Conservation (phyloP, 2,113 vertebrate species). For the Glaucomys volans region DNA sequence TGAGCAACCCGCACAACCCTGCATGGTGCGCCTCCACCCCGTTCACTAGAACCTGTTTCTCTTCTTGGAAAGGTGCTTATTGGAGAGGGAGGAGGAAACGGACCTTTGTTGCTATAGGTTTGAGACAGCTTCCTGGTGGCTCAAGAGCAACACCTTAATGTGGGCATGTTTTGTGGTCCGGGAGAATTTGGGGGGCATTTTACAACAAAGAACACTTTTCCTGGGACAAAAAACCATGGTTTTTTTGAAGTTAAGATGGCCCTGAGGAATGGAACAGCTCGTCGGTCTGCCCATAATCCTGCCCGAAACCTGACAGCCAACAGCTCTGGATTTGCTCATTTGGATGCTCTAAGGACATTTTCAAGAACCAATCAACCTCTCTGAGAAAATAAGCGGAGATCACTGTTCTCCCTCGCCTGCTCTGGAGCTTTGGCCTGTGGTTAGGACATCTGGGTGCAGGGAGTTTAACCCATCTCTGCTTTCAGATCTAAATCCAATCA, state of each 20-base stretch:
- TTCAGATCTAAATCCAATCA: slow-evolving; percentile 80
- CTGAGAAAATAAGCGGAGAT: slow-evolving; percentile 36
- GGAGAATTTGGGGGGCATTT: slow-evolving; percentile 17
- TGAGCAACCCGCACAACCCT: neutral
- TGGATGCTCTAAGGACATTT: slow-evolving; percentile 58
- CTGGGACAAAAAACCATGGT: slow-evolving; percentile 6
- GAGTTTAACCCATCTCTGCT: slow-evolving; percentile 69
- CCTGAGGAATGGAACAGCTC: slow-evolving; percentile 23
- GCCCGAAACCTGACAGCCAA: slow-evolving; percentile 32
- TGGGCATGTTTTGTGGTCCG: slow-evolving; percentile 10
- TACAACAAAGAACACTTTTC: neutral
- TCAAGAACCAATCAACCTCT: slow-evolving; percentile 54
- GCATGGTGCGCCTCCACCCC: neutral
- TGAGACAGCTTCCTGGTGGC: slow-evolving; percentile 5
- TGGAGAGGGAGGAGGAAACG: neutral
- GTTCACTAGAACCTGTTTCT: neutral
- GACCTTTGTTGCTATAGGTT: neutral
- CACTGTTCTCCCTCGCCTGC: neutral
- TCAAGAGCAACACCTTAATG: neutral
- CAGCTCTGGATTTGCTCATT: slow-evolving; percentile 35
- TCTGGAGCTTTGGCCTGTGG: slow-evolving; percentile 61
- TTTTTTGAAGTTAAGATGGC: slow-evolving; percentile 55
- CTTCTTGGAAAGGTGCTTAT: neutral
- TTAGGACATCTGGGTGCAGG: slow-evolving; percentile 70
- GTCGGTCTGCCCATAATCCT: slow-evolving; percentile 58